Evolutionary conservation across 1,140 invertebrate genomes (phyloP).

Genomic region (Pseudoatta argentina): DNA sequence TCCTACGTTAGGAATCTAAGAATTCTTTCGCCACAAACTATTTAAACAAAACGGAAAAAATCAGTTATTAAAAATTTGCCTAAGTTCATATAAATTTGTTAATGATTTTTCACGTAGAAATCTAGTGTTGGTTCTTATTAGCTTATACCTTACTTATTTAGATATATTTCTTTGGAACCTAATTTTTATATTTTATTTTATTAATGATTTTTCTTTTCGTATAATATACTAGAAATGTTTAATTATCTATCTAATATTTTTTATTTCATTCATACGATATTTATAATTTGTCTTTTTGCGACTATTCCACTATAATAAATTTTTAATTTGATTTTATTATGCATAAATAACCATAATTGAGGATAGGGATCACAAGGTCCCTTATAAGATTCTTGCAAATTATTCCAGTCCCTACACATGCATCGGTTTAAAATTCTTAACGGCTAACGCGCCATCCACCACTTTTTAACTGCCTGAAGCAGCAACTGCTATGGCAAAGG

Average conservation of each 20-base stretch:
- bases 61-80: neutral
- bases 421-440: neutral
- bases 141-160: too few species aligned
- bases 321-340: constrained; percentile 3
- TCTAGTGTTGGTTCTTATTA: too few species aligned
- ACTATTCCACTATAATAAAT: neutral
- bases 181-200: too few species aligned
- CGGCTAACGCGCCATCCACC: neutral
- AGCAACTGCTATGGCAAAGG: neutral
- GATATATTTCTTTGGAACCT: too few species aligned
- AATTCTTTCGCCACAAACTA: neutral
- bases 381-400: neutral
- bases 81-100: neutral
- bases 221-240: neutral
- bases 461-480: neutral
- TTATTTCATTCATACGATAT: neutral
- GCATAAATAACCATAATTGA: neutral
- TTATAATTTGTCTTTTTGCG: neutral
- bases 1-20: neutral
- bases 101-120: neutral
- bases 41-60: neutral
- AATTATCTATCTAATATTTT: neutral
- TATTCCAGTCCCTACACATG: neutral
- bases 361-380: neutral
- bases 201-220: neutral